These are phyloP conservation scores for Anguilla megastoma DNA, from an alignment of 2,797 vertebrate species.

Conservation along the genomic window DNA sequence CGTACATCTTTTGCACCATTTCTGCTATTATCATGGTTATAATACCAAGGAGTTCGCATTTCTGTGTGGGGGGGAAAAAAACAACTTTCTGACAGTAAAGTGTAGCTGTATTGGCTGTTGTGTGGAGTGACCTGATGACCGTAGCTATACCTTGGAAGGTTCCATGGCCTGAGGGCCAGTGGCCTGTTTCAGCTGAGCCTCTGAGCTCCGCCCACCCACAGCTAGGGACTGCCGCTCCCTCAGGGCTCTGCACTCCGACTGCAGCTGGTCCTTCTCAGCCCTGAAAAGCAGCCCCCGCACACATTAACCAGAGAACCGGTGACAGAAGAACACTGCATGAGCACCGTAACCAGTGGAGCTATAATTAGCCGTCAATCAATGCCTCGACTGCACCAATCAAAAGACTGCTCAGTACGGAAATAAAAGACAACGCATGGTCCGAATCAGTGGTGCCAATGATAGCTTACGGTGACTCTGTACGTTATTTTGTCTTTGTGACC, in stretches of 20 bases:
- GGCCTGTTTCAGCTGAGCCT: slow-evolving; percentile 46
- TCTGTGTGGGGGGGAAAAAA: not conserved
- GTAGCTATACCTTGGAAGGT: slow-evolving; percentile 61
- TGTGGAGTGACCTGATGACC: not conserved
- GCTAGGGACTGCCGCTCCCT: slow-evolving; percentile 53
- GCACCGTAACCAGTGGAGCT: not conserved
- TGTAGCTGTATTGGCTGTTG: not conserved
- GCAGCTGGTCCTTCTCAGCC: slow-evolving; percentile 65
- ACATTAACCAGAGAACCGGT: not conserved
- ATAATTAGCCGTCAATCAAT: not conserved
- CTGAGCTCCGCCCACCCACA: slow-evolving; percentile 53
- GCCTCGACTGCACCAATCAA: slow-evolving; percentile 10
- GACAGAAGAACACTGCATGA: not conserved
- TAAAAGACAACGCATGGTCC: no score
- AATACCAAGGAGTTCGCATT: not conserved
- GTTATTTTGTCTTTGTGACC: not conserved
- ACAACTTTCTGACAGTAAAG: not conserved
- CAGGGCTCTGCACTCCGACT: slow-evolving; percentile 60
- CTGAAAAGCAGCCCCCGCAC: slow-evolving; percentile 53
- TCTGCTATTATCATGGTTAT: not conserved
- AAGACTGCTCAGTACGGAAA: not conserved
- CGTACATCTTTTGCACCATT: not conserved
- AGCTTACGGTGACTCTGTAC: not conserved
- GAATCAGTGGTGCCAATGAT: not conserved
- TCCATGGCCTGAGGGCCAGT: slow-evolving; percentile 40